Conservation (phyloP, 1,140 invertebrate species). For the Oncopodura yosiiana region DNA sequence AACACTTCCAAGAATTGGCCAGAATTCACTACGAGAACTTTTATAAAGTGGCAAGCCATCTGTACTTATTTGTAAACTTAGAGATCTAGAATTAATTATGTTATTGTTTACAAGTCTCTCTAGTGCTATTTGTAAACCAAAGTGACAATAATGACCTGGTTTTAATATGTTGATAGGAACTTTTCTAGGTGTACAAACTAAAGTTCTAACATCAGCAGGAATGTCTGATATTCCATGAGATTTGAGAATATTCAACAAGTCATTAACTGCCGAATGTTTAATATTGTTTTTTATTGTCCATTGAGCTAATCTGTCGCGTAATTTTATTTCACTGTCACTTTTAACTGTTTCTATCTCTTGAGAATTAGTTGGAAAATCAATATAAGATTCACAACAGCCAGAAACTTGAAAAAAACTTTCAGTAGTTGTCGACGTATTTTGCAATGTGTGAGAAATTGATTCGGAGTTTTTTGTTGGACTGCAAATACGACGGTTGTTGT, state of each 20-base stretch:
- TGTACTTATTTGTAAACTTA: background rate
- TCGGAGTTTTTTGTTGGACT: no score
- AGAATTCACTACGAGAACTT: background rate
- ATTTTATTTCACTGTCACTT: no score
- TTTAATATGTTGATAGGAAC: background rate
- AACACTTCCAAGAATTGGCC: slow-evolving; percentile 8
- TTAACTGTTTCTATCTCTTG: no score
- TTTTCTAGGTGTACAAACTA: slow-evolving; percentile 1
- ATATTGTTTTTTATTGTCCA: slow-evolving; percentile 2
- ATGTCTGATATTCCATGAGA: background rate
- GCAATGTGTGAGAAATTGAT: no score
- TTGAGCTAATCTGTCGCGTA: background rate
- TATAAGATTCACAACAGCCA: no score
- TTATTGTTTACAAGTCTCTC: background rate
- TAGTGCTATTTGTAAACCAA: background rate
- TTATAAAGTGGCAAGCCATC: slow-evolving; percentile 15
- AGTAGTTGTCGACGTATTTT: no score
- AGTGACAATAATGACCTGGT: slow-evolving; percentile 4
- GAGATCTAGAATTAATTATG: background rate
- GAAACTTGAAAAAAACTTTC: no score
- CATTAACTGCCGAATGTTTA: background rate
- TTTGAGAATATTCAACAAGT: slow-evolving; percentile 12
- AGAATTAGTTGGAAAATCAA: no score
- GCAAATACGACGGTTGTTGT: no score
- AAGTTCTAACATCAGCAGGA: slow-evolving; percentile 2